Evolutionary conservation across 2,888 invertebrate species (phyloP), one percentile per base, ranked within the genome.

Genomic region (Mallateleia sp.): DNA sequence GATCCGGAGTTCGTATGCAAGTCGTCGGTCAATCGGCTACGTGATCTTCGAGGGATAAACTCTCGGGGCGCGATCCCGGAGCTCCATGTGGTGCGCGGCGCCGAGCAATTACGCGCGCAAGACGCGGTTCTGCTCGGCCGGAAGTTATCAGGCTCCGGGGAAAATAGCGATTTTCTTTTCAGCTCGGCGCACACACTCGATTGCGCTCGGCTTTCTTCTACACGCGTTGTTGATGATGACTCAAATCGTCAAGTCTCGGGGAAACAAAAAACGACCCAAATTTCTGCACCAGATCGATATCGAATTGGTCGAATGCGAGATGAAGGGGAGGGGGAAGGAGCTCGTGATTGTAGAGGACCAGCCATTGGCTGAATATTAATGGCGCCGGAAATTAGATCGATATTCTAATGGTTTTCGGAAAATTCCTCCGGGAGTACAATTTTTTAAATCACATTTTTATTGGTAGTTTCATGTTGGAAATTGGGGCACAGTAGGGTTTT

Each of bases 31-130:
- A 77, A 74, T 34, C 88, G 85, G 87, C 85, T 88, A 83, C 89
- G 88, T 87, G 90, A 91, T 89, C 89, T 91, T 92, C 79, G 54
- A 20, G 60, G 75, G 64, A 67, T 81, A 85, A 89, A 85, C 81
- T 78, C 67, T 62, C 14, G 67, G 52, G 69, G 42, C 66, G 58
- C 54, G 69, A 69, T 18, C 74, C 11, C 54, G 9, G 32, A 28
- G 28, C 58, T 32, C 28, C 78, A 84, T 67, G 72, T 66, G 86
- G 67, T 32, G 50, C 47, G 60, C 64, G n/a, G 24, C 42, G 45
- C 34, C 20, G 64, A 50, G 45, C 69, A 80, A 84, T 84, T 81
- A 74, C 78, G 69, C 20, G 38, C 0, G 22, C 52, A 20, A 32
- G 69, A 52, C 15, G 18, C 50, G 60, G 18, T 22, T 18, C 62